These are phyloP conservation scores for Yponomeuta evonymella DNA, from an alignment of 2,888 invertebrate genomes.

Conservation along the genomic window DNA sequence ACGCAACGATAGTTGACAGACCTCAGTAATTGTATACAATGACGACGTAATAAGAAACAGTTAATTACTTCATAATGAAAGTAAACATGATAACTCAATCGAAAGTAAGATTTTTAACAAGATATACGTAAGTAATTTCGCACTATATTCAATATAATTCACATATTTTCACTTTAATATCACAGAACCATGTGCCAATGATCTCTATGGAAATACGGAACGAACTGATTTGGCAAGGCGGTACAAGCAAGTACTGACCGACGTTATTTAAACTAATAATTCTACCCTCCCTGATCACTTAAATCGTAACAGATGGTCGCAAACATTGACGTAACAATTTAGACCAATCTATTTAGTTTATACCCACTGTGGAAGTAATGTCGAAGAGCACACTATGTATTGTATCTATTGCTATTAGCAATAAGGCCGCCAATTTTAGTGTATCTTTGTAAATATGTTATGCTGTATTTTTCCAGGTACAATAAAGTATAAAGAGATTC, in stretches of 20 bases:
- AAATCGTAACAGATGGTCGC: slow-evolving; percentile 3
- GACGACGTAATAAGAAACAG: not conserved
- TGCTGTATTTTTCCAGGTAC: too few species aligned
- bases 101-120: not conserved
- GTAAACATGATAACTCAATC: not conserved
- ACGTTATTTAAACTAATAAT: slow-evolving; percentile 9
- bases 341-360: slow-evolving; percentile 3
- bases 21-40: not conserved
- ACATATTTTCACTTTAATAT: not conserved
- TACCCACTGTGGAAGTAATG: not conserved
- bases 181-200: not conserved
- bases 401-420: too few species aligned
- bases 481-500: too few species aligned
- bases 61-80: not conserved
- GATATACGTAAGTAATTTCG: not conserved
- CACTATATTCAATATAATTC: too few species aligned
- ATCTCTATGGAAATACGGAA: not conserved
- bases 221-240: not conserved
- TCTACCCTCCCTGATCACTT: not conserved
- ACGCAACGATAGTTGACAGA: not conserved
- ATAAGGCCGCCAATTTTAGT: too few species aligned
- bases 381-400: too few species aligned
- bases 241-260: not conserved
- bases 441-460: too few species aligned
- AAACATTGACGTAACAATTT: slow-evolving; percentile 8